Evolutionary conservation across 2,797 vertebrate species (phyloP).

Genomic region (Pachyuromys duprasi): DNA sequence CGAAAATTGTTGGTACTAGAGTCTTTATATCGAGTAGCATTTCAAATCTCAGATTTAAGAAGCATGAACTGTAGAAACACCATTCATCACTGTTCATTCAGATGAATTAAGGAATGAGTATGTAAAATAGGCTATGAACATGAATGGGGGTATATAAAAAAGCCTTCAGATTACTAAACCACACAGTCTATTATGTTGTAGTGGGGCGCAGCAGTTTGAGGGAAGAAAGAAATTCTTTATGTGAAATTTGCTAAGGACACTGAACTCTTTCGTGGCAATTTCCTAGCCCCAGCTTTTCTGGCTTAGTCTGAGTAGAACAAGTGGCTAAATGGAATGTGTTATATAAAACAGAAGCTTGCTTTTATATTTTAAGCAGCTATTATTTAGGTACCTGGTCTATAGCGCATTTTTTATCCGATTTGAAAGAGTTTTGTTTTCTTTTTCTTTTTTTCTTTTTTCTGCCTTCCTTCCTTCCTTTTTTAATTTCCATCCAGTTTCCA

Average conservation of each 20-base stretch:
- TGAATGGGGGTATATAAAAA: not conserved
- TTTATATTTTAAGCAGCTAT: constrained; percentile 83
- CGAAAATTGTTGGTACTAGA: not conserved
- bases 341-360: constrained; percentile 70
- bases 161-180: not conserved
- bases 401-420: constrained; percentile 79
- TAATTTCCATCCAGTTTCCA: constrained; percentile 82
- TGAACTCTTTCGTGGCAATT: constrained; percentile 55
- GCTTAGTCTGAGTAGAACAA: constrained; percentile 39
- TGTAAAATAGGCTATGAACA: not conserved
- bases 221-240: constrained; percentile 52
- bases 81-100: not conserved
- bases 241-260: constrained; percentile 51
- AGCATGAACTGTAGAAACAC: not conserved
- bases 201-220: constrained; percentile 22
- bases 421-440: constrained; percentile 79
- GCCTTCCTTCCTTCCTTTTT: too few relatives aligned
- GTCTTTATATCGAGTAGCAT: not conserved
- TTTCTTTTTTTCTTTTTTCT: not conserved
- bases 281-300: constrained; percentile 77
- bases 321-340: constrained; percentile 78
- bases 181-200: not conserved
- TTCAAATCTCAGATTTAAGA: not conserved
- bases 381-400: constrained; percentile 83
- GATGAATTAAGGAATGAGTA: not conserved